Conservation (phyloP, 2,888 invertebrate genomes). For the Sabatieria punctata region DNA sequence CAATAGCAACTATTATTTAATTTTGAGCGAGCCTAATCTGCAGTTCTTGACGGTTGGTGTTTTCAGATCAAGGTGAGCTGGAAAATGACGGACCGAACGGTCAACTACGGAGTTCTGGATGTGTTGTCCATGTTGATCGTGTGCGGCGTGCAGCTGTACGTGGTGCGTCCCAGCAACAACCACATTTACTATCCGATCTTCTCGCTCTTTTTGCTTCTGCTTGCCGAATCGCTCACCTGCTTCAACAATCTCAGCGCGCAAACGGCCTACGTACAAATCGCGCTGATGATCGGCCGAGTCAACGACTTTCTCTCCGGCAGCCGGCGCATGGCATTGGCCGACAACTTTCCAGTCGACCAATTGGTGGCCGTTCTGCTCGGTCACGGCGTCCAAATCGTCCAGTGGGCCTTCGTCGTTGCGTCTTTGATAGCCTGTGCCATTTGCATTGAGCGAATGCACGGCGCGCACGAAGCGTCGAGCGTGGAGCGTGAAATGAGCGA, state of each 20-base stretch:
- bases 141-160: not conserved
- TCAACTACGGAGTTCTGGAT: conserved; percentile 1
- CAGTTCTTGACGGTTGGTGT: no score
- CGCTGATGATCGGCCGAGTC: not conserved
- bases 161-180: not conserved
- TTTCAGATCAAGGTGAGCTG: not conserved
- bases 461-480: no score
- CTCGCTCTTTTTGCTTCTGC: not conserved
- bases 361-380: not conserved
- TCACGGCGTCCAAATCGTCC: not conserved
- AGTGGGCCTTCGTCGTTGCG: not conserved
- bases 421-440: not conserved
- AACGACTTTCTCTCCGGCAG: not conserved
- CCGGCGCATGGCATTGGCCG: not conserved
- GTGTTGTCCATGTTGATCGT: not conserved
- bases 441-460: not conserved
- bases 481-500: no score
- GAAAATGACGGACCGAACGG: not conserved
- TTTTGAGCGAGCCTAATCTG: no score
- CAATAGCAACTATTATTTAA: no score
- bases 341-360: not conserved
- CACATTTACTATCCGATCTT: not conserved
- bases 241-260: conserved; percentile 1
- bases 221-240: not conserved
- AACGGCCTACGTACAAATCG: conserved; percentile 1